Evolutionary conservation across 2,113 vertebrate species (phyloP).

Genomic region (Ranitomeya imitator): DNA sequence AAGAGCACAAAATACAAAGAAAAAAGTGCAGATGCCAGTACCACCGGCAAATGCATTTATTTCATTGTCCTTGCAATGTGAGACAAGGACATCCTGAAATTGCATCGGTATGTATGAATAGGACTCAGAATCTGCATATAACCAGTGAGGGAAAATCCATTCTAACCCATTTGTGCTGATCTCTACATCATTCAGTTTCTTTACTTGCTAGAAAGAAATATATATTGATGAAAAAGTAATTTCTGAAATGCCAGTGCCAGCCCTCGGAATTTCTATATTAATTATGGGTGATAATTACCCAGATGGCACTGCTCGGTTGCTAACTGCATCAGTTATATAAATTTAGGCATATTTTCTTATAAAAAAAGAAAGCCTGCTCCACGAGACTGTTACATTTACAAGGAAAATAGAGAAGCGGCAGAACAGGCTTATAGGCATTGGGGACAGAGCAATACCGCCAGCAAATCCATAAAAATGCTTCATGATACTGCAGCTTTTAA

Average conservation of each 20-base stretch:
- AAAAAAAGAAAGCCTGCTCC: background rate
- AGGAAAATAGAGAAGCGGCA: background rate
- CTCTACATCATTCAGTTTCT: background rate
- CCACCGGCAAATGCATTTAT: constrained; percentile 18
- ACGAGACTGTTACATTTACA: background rate
- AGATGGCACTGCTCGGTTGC: constrained; percentile 31
- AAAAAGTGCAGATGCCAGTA: constrained; percentile 44
- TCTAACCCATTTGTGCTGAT: background rate
- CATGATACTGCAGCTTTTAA: background rate
- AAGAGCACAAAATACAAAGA: constrained; percentile 10
- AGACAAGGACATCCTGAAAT: constrained; percentile 35
- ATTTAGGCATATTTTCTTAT: background rate
- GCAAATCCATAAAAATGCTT: background rate
- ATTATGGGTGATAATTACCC: constrained; percentile 25
- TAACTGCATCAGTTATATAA: constrained; percentile 20
- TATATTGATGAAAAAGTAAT: constrained; percentile 24
- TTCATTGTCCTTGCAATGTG: constrained; percentile 34
- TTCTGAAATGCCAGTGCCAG: background rate
- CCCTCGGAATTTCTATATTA: constrained; percentile 12
- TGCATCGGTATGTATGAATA: constrained; percentile 3
- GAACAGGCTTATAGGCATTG: background rate
- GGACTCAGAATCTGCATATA: constrained; percentile 10
- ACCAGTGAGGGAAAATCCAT: background rate
- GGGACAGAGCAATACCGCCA: constrained; percentile 22
- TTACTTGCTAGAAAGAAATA: background rate